These are phyloP conservation scores for Ovis aries DNA, from an alignment of 2,113 vertebrate species.

Conservation along the genomic window DNA sequence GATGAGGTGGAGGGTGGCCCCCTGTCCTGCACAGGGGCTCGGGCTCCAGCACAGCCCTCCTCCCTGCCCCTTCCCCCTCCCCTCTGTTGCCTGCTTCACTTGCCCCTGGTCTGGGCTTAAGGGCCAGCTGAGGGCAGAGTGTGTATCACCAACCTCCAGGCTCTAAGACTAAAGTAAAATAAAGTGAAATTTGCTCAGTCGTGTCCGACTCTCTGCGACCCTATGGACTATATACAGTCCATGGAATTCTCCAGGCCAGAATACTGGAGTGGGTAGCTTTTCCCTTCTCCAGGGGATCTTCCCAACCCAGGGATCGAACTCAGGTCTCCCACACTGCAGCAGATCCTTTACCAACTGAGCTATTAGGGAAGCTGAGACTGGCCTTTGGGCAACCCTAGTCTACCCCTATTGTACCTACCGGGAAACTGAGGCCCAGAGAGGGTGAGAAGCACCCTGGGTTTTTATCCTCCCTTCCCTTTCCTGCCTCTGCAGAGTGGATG, in stretches of 20 bases:
- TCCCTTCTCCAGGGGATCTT: background rate
- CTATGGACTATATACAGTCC: background rate
- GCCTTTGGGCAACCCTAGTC: background rate
- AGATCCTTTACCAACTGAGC: background rate
- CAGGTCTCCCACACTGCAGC: background rate
- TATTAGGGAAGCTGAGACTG: background rate
- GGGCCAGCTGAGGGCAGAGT: background rate
- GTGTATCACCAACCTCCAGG: background rate
- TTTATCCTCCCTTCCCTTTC: background rate
- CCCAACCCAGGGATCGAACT: background rate
- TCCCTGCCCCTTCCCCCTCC: rapidly evolving
- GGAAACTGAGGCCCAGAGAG: background rate
- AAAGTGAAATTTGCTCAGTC: background rate
- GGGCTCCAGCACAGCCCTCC: background rate
- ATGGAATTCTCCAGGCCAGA: background rate
- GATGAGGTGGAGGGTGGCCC: background rate
- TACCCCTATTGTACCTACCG: background rate
- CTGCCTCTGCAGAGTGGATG: background rate
- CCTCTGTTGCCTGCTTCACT: background rate
- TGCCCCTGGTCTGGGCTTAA: background rate
- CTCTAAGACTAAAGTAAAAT: background rate
- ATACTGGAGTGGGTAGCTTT: background rate
- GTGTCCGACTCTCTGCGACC: rapidly evolving
- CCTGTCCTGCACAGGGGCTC: background rate
- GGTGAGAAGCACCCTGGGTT: background rate